These are phyloP conservation scores for Pseudopipra pipra DNA, from an alignment of 2,113 vertebrate species.

Conservation along the genomic window DNA sequence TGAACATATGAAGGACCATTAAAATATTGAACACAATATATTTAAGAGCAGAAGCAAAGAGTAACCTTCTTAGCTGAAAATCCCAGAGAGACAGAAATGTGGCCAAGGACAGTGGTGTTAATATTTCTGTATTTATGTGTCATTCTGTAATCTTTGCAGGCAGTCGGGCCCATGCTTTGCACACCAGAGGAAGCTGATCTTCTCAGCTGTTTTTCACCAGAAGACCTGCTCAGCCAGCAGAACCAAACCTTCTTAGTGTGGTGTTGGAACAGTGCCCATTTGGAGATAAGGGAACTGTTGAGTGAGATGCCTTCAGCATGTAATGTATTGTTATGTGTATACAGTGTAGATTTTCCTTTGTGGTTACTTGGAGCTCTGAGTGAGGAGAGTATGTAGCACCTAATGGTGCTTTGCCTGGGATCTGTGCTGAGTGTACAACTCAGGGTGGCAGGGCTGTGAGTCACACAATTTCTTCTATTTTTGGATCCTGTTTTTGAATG, in stretches of 20 bases:
- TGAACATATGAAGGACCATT: background rate
- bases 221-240: background rate
- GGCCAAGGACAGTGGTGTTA: background rate
- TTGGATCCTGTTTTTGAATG: conserved; percentile 24
- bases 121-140: background rate
- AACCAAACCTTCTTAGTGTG: background rate
- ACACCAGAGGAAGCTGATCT: background rate
- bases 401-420: background rate
- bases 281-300: background rate
- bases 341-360: background rate
- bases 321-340: background rate
- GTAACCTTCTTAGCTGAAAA: background rate
- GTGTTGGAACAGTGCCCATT: background rate
- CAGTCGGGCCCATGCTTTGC: background rate
- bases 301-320: background rate
- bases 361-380: background rate
- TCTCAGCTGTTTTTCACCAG: background rate
- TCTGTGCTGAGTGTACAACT: conserved; percentile 17
- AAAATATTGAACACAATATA: background rate
- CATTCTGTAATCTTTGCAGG: background rate
- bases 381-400: background rate
- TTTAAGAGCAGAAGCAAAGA: background rate
- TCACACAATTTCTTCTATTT: conserved; percentile 32
- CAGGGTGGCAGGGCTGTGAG: background rate
- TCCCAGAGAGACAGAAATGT: background rate